Conservation (phyloP, 2,797 vertebrate species). For the Ctenosaura bakeri region DNA sequence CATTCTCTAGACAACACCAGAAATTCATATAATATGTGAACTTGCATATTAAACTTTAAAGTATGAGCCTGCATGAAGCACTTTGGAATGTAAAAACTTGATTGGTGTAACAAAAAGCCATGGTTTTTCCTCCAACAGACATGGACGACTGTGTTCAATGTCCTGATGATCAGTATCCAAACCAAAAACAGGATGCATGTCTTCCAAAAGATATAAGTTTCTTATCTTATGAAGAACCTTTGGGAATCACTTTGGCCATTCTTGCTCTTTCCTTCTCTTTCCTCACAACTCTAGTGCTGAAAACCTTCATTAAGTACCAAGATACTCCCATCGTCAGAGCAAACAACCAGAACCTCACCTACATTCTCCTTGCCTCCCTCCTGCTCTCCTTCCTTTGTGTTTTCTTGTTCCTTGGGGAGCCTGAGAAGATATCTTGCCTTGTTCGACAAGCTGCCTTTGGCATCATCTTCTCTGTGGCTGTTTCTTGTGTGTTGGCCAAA, state of each 20-base stretch:
- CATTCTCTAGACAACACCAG: too few relatives aligned
- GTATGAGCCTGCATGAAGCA: too few relatives aligned
- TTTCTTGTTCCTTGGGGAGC: not conserved
- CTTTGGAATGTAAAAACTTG: not conserved
- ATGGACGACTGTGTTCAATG: not conserved
- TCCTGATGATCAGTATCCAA: conserved; percentile 17
- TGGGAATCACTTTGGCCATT: not conserved
- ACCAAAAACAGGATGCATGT: not conserved
- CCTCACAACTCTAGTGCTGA: not conserved
- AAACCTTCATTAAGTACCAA: too few relatives aligned
- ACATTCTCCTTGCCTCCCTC: not conserved
- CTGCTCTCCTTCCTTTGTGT: not conserved
- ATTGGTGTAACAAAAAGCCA: not conserved
- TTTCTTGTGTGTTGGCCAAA: conserved; percentile 30
- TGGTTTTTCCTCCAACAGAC: conserved; percentile 9
- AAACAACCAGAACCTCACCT: too few relatives aligned
- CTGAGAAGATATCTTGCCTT: not conserved
- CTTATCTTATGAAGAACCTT: not conserved
- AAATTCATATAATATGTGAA: too few relatives aligned
- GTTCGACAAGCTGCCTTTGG: conserved; percentile 9
- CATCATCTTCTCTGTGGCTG: not conserved
- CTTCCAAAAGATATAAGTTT: not conserved
- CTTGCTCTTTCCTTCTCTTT: conserved; percentile 11
- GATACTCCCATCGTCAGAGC: too few relatives aligned
- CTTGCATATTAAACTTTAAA: too few relatives aligned